A percentile compares a stretch with the other conserved stretches of the same genome.
Conservation (phyloP, 2,888 invertebrate genomes). For the Hedya salicella region DNA sequence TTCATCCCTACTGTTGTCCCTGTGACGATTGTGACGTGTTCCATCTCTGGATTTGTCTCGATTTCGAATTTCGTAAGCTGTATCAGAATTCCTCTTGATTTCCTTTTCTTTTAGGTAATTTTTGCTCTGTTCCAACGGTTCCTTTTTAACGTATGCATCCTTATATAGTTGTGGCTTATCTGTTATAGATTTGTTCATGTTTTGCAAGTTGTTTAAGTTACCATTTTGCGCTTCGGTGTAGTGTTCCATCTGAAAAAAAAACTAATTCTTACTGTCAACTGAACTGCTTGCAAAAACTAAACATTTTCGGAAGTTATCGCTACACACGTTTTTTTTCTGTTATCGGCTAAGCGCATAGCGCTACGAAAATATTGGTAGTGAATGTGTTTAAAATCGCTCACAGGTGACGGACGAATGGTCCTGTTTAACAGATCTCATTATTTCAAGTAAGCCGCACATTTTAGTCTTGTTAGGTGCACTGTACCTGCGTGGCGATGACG, state of each 20-base stretch:
- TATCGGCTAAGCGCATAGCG: too few relatives aligned
- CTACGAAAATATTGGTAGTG: too few relatives aligned
- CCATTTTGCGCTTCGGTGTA: constrained; percentile 14
- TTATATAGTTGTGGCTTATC: constrained; percentile 4
- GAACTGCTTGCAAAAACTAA: too few relatives aligned
- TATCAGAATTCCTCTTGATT: not conserved
- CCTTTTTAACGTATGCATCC: constrained; percentile 7
- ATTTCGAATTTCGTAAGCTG: not conserved
- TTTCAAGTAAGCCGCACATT: too few relatives aligned
- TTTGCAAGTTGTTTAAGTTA: not conserved
- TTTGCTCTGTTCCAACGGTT: constrained; percentile 8
- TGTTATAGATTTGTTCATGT: not conserved
- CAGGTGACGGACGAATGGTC: too few relatives aligned
- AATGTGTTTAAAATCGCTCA: too few relatives aligned
- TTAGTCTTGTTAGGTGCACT: too few relatives aligned
- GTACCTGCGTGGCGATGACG: constrained; percentile 85
- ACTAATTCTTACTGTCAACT: too few relatives aligned
- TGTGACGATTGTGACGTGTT: not conserved
- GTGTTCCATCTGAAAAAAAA: constrained; percentile 35
- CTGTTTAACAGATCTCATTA: too few relatives aligned
- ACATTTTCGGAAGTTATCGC: too few relatives aligned
- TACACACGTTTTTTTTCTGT: too few relatives aligned
- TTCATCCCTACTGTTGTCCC: not conserved
- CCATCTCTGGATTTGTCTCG: not conserved
- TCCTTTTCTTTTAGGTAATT: not conserved